Evolutionary conservation across 2,113 vertebrate genomes (phyloP).

Genomic region (Bubo scandiacus): DNA sequence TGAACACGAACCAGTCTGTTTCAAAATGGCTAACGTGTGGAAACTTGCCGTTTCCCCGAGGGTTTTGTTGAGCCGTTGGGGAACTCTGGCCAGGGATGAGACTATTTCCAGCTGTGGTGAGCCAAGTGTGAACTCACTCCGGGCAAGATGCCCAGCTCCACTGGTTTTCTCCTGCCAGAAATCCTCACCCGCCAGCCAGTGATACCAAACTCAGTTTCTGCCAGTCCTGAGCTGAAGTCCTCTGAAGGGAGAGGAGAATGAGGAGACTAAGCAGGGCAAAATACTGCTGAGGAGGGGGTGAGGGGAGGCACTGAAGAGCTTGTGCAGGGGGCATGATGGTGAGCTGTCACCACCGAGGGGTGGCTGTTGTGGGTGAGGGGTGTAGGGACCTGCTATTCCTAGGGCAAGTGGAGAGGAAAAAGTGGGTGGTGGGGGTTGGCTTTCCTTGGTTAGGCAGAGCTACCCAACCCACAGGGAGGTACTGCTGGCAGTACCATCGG

Average conservation of each 20-base stretch:
- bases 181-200: not conserved
- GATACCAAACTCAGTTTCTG: constrained; percentile 15
- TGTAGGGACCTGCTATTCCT: not conserved
- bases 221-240: not conserved
- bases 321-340: accelerated
- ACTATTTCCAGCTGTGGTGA: constrained; percentile 52
- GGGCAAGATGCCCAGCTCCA: constrained; percentile 36
- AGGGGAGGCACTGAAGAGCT: not conserved
- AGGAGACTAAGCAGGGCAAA: not conserved
- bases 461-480: not conserved
- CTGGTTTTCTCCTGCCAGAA: constrained; percentile 29
- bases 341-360: not conserved
- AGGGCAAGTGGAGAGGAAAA: accelerated
- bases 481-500: not conserved
- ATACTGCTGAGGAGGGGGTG: not conserved
- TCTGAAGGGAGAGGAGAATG: not conserved
- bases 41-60: constrained; percentile 37
- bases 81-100: constrained; percentile 34
- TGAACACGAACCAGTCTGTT: not conserved
- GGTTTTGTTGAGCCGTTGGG: constrained; percentile 6
- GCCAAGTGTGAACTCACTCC: constrained; percentile 60
- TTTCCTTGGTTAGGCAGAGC: not conserved
- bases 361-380: not conserved
- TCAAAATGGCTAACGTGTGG: not conserved
- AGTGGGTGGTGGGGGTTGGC: not conserved